phyloP scores from a whole-genome alignment of 2,797 vertebrate genomes.

The Notolepis coatsorum region DNA sequence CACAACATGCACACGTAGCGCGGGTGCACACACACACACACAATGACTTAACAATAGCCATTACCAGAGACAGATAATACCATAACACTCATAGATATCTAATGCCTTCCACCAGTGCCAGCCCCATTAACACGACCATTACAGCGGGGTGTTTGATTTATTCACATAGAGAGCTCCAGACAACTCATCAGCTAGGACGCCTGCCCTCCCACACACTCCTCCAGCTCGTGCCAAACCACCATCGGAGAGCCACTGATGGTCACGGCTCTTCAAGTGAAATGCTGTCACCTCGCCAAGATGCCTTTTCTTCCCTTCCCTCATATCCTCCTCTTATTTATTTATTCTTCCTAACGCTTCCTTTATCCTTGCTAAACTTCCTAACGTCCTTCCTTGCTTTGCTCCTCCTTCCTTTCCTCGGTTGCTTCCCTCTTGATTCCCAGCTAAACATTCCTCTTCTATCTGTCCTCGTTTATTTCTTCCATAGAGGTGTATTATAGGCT shows the following conservation, averaged over 20 bases:
- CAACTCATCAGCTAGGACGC: slow-evolving; percentile 25
- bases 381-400: too few relatives aligned
- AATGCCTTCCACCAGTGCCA: slow-evolving; percentile 26
- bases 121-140: slow-evolving; percentile 44
- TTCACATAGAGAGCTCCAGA: slow-evolving; percentile 31
- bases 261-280: slow-evolving; percentile 31
- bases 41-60: slow-evolving; percentile 5
- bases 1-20: too few relatives aligned
- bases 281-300: slow-evolving; percentile 13
- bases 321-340: too few relatives aligned
- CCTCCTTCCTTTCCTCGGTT: too few relatives aligned
- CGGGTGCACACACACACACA: not conserved
- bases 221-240: not conserved
- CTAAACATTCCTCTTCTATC: too few relatives aligned
- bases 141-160: slow-evolving; percentile 42
- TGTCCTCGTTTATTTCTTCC: too few relatives aligned
- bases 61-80: slow-evolving; percentile 31
- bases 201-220: slow-evolving; percentile 3
- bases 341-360: too few relatives aligned
- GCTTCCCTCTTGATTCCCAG: too few relatives aligned
- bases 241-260: slow-evolving; percentile 20
- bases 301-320: too few relatives aligned
- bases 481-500: too few relatives aligned
- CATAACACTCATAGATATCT: slow-evolving; percentile 4
- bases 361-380: too few relatives aligned